Conservation (phyloP, 2,888 invertebrate species). For the Epistrophella euchroma region DNA sequence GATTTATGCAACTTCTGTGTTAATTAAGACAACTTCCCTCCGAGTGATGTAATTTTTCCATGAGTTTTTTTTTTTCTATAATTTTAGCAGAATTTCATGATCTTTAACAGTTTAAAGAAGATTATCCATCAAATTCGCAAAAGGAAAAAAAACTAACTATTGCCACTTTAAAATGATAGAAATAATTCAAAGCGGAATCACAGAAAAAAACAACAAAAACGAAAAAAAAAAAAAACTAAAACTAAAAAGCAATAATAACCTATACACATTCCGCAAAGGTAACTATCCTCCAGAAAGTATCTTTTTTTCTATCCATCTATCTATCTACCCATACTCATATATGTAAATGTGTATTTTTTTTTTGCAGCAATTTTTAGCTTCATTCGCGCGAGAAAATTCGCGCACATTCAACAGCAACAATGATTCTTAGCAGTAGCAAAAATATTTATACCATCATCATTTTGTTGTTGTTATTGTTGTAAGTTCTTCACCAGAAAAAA, state of each 20-base stretch:
- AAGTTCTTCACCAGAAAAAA: constrained; percentile 5
- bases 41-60: constrained; percentile 51
- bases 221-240: background rate
- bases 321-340: constrained; percentile 54
- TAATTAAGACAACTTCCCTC: constrained; percentile 20
- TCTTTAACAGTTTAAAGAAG: constrained; percentile 7
- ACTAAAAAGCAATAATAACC: constrained; percentile 24
- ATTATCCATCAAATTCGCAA: constrained; percentile 26
- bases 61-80: constrained; percentile 4
- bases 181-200: constrained; percentile 40
- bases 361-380: constrained; percentile 39
- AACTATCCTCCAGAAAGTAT: constrained; percentile 55
- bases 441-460: constrained; percentile 10
- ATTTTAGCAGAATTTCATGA: constrained; percentile 36
- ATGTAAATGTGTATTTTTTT: constrained; percentile 62
- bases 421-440: constrained; percentile 8
- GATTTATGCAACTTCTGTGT: constrained; percentile 20
- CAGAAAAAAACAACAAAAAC: background rate
- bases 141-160: background rate
- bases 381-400: constrained; percentile 62
- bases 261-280: constrained; percentile 62
- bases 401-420: constrained; percentile 35
- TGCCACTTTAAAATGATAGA: constrained; percentile 2
- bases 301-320: constrained; percentile 32
- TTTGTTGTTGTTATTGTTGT: background rate